Percentiles rank a stretch among this genome's conserved stretches.
phyloP scores from a whole-genome alignment of 2,113 vertebrate species.

The Aphelocoma coerulescens region DNA sequence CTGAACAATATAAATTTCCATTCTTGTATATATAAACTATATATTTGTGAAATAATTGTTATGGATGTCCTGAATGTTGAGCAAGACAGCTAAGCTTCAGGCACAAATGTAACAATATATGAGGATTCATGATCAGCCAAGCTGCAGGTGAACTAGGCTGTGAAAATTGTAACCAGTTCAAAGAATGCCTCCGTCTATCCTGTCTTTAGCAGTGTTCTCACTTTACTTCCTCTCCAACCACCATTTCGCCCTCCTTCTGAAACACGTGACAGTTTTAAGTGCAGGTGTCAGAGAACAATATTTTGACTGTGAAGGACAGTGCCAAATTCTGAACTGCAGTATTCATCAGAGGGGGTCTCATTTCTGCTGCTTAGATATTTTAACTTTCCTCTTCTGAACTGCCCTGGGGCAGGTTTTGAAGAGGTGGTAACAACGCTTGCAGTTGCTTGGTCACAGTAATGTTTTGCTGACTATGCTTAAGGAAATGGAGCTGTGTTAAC shows the following conservation, averaged over 20 bases:
- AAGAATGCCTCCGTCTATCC: background rate
- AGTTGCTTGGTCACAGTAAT: background rate
- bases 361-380: background rate
- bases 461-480: background rate
- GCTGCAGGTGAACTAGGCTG: background rate
- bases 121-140: background rate
- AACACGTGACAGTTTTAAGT: fast-evolving
- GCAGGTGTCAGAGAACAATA: background rate
- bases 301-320: background rate
- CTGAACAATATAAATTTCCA: background rate
- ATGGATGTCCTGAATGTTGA: background rate
- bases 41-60: background rate
- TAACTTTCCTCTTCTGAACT: background rate
- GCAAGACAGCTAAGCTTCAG: background rate
- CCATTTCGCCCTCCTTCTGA: background rate
- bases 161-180: background rate
- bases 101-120: background rate
- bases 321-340: background rate
- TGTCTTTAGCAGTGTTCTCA: background rate
- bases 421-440: background rate
- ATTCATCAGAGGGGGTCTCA: background rate
- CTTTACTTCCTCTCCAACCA: background rate
- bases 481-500: background rate
- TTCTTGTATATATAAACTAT: background rate
- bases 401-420: background rate